Base-by-base conservation (phyloP, 2,797 vertebrate genomes). In the Euthynnus affinis region DNA sequence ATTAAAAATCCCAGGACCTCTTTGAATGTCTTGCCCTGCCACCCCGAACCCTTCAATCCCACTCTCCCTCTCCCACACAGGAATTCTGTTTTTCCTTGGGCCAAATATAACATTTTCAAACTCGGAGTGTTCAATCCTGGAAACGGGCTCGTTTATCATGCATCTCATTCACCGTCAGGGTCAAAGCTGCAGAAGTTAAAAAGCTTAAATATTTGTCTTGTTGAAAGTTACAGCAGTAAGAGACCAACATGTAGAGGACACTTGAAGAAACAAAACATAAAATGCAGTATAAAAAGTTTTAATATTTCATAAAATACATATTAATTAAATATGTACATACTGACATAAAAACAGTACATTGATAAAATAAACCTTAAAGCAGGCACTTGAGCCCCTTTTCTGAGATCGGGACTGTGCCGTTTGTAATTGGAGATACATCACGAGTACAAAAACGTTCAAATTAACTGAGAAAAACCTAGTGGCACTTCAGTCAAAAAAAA, bases 261-360 rank as follows among this genome's bases (percentile, higher is more conserved):
- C 67, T 9, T 37, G 37, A 37, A 10, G 2, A 3, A 37, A 9
- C 37, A 37, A 37, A 67, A 52, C 27, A 51, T 15, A 17, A 60
- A 27, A 53, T 68, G 53, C 49, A 78, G 76, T 95, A 94, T 93
- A 94, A 95, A 95, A 94, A 71, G 51, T 83, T 95, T 94, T 95
- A 94, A 92, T 95, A 93, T 65, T 89, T 71, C 82, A 92, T 93
- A 94, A 94, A 94, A 94, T 93, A 93, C 92, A 93, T 87, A 93
- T 88, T 85, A 79, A 84, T 91, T 93, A 93, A 93, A 95, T 94
- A 94, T 90, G 82, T 85, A 93, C 76, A 90, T 23, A 49, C 46
- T 49, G 44, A 92, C 70, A 87, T 72, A 76, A 88, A 57, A 90
- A 88, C 78, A 84, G 74, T 71, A 93, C 90, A 92, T 20, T 65